Conservation (phyloP, 37 sponge, comb jelly and placozoan species). For the Geodia barretti region DNA sequence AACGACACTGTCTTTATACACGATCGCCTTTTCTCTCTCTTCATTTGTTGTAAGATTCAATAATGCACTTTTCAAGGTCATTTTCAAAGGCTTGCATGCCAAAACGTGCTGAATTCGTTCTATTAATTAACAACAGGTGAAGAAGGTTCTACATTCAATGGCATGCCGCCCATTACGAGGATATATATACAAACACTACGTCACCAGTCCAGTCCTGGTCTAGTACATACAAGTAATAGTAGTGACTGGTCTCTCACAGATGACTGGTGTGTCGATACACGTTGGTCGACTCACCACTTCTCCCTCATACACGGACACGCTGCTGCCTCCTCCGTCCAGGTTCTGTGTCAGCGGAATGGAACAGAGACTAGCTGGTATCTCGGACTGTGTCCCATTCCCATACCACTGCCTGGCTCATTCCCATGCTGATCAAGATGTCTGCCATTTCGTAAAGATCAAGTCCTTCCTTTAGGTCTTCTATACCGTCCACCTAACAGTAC, state of each 20-base stretch:
- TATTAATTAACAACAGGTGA: too few species aligned
- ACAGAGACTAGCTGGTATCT: background rate
- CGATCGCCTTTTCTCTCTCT: too few species aligned
- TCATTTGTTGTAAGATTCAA: too few species aligned
- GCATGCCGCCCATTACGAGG: too few species aligned
- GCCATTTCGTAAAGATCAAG: constrained; percentile 67
- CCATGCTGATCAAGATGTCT: constrained; percentile 42
- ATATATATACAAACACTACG: too few species aligned
- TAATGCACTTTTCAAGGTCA: too few species aligned
- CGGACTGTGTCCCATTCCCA: background rate
- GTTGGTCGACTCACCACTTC: constrained; percentile 62
- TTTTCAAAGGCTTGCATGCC: too few species aligned
- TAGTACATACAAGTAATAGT: constrained; percentile 69
- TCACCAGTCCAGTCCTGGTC: too few species aligned
- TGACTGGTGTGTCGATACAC: constrained; percentile 41
- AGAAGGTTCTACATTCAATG: too few species aligned
- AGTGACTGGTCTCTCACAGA: constrained; percentile 70
- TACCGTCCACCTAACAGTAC: constrained; percentile 71
- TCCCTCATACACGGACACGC: constrained; percentile 67
- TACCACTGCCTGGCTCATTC: constrained; percentile 58
- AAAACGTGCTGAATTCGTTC: too few species aligned
- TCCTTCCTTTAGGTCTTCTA: constrained; percentile 52
- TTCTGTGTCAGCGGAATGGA: constrained; percentile 29
- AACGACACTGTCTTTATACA: too few species aligned
- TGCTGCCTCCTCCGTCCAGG: constrained; percentile 84